A percentile compares a stretch with the other conserved stretches of the same genome.
Conservation (phyloP, 2,888 invertebrate species). For the Seira ritae region DNA sequence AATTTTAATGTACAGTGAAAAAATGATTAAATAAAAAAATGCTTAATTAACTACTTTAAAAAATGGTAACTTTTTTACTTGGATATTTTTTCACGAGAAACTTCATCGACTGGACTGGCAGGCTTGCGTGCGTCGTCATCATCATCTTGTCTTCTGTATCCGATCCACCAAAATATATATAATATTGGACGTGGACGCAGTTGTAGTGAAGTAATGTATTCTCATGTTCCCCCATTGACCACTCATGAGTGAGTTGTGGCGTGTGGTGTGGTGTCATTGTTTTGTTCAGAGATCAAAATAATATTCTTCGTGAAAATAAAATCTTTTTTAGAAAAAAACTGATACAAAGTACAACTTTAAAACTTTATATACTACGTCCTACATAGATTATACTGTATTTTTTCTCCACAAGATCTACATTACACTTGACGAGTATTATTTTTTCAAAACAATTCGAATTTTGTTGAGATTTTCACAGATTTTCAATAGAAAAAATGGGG, state of each 20-base stretch:
- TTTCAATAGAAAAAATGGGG: background rate
- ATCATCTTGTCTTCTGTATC: background rate
- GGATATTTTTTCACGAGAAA: no score
- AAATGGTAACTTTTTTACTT: conserved; percentile 52
- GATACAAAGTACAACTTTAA: conserved; percentile 21
- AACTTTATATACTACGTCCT: conserved; percentile 9
- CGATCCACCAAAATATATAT: background rate
- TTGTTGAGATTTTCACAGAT: background rate
- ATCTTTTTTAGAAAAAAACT: conserved; percentile 17
- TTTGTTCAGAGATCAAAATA: conserved; percentile 2
- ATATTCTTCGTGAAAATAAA: conserved; percentile 32
- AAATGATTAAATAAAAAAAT: background rate
- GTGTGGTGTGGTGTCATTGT: no score
- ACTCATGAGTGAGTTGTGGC: no score
- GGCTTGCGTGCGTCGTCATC: background rate
- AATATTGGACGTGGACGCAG: background rate
- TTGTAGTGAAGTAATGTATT: background rate
- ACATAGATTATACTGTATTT: background rate
- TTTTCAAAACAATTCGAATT: conserved; percentile 5
- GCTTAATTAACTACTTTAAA: conserved; percentile 22
- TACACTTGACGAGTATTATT: conserved; percentile 46
- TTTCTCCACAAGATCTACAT: background rate
- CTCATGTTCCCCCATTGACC: conserved; percentile 38
- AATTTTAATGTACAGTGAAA: conserved; percentile 14
- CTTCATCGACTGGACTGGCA: conserved; percentile 31